Evolutionary conservation across 2,888 invertebrate genomes (phyloP), one percentile per base, ranked within the genome.

Genomic region (Eupithecia pulchellata): DNA sequence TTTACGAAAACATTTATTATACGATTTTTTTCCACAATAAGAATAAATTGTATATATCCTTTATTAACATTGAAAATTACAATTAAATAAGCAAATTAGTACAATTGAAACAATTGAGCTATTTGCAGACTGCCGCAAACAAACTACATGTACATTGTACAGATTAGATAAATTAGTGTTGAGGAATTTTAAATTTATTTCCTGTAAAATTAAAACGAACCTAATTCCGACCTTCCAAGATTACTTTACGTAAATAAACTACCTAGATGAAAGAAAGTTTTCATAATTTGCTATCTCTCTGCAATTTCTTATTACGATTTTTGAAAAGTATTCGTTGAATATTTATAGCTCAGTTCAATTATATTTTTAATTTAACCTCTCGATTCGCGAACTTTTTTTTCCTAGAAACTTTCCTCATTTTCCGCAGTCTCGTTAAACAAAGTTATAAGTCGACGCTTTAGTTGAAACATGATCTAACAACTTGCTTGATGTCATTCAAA

Each of bases 391-490:
- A 88, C 82, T 88, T 91, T 91, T n/a, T 42, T 88, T 90, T 86
- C 81, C 77, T 81, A 79, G 79, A 79, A 93, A 92, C 92, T 92
- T 93, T 92, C 84, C 89, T 92, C 91, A 91, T 93, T 91, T 92
- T 91, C 91, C 87, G 80, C 86, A 86, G 87, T 87, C 87, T 89
- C 87, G 86, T 88, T 87, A 90, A 89, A 89, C 85, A 89, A 90
- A 90, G 86, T 91, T 90, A 75, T 75, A 83, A 79, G 84, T 86
- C 82, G 81, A 81, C 79, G 84, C 82, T 86, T 84, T 83, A 83
- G 81, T 88, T 85, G 81, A 89, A 91, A 92, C 86, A 81, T 80
- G 85, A 92, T 92, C 89, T 89, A 85, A 84, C 78, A 87, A 88
- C 83, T 85, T 83, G 82, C 80, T 82, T 86, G 85, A 89, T 88